Evolutionary conservation across 2,888 invertebrate species (phyloP).

Genomic region (Drosophila neotestacea): DNA sequence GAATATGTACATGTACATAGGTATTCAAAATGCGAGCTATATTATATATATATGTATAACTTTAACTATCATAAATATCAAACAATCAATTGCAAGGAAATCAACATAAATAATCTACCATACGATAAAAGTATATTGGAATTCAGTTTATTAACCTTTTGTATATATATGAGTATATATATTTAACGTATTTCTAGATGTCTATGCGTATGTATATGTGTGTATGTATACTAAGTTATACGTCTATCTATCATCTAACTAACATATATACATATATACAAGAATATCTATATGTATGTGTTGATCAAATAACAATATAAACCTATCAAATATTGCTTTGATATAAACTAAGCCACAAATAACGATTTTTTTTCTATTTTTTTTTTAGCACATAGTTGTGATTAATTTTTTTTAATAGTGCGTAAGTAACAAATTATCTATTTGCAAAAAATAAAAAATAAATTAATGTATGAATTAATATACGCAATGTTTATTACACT

Average conservation of each 20-base stretch:
- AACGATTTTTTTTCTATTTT: slow-evolving; percentile 8
- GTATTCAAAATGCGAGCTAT: slow-evolving; percentile 1
- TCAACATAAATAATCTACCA: neutral
- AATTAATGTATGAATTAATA: slow-evolving; percentile 24
- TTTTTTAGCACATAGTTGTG: slow-evolving; percentile 36
- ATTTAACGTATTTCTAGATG: slow-evolving; percentile 52
- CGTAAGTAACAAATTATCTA: slow-evolving; percentile 36
- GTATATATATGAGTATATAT: slow-evolving; percentile 11
- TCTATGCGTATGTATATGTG: slow-evolving; percentile 42
- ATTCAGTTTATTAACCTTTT: slow-evolving; percentile 27
- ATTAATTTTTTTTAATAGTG: slow-evolving; percentile 37
- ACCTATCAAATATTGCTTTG: slow-evolving; percentile 43
- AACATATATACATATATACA: neutral
- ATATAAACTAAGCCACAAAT: slow-evolving; percentile 31
- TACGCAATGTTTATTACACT: slow-evolving; percentile 40
- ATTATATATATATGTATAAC: neutral
- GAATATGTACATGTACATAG: slow-evolving; percentile 41
- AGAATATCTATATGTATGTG: neutral
- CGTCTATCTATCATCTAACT: neutral
- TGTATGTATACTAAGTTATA: slow-evolving; percentile 21
- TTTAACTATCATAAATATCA: slow-evolving; percentile 13
- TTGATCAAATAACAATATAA: slow-evolving; percentile 15
- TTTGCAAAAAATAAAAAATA: neutral
- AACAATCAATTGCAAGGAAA: slow-evolving; percentile 26
- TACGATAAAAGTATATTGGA: neutral